Percentiles rank a stretch among this genome's conserved stretches.
phyloP scores from a whole-genome alignment of 2,888 invertebrate genomes.

The Thysanoteuthis rhombus region DNA sequence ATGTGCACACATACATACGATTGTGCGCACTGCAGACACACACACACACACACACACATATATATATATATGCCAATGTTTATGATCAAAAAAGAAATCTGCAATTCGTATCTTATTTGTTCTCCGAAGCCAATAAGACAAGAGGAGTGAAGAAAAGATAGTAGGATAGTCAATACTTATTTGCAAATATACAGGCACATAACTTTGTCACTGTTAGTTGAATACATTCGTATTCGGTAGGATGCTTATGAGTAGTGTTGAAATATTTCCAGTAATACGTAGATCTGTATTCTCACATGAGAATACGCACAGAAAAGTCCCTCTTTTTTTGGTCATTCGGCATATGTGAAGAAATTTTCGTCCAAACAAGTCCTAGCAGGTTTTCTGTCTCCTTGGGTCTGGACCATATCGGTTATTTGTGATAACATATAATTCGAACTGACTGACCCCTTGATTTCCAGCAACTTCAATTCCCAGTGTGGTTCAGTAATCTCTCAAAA shows the following conservation, averaged over 20 bases:
- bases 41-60: neutral
- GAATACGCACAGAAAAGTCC: too few relatives aligned
- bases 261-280: too few relatives aligned
- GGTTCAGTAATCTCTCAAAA: too few relatives aligned
- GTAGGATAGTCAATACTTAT: neutral
- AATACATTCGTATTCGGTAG: neutral
- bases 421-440: too few relatives aligned
- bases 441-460: too few relatives aligned
- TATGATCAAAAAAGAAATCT: neutral
- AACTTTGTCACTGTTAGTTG: neutral
- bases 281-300: too few relatives aligned
- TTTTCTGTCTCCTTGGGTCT: neutral
- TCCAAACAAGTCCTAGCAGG: neutral
- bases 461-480: too few relatives aligned
- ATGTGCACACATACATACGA: neutral
- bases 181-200: neutral
- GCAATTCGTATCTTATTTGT: neutral
- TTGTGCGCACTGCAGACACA: neutral
- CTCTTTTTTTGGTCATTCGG: neutral
- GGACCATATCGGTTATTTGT: neutral
- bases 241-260: too few relatives aligned
- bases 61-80: neutral
- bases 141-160: neutral
- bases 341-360: neutral
- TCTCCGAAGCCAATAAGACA: neutral